These are phyloP conservation scores for Crypturellus undulatus DNA, from an alignment of 2,113 vertebrate genomes.

Conservation along the genomic window DNA sequence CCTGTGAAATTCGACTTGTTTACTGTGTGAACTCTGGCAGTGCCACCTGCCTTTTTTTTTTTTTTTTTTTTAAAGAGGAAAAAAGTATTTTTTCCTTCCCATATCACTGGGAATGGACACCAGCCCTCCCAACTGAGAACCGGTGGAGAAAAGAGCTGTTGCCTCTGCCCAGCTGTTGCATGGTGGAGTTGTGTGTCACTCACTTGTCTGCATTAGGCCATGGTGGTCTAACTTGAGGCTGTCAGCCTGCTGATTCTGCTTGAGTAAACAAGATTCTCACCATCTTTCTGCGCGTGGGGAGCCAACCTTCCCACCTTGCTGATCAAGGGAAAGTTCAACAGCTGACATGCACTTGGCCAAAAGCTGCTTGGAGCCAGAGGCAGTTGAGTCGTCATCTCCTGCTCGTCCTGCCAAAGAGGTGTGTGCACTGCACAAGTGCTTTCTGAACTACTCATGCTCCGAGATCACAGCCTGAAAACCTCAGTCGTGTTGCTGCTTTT, in stretches of 20 bases:
- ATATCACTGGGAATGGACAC: constrained; percentile 61
- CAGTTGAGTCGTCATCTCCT: constrained; percentile 68
- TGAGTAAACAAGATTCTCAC: neutral
- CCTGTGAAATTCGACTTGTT: constrained; percentile 78
- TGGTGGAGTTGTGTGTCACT: neutral
- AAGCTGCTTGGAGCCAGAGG: constrained; percentile 79
- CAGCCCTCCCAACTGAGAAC: constrained; percentile 18
- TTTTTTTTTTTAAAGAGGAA: constrained; percentile 55
- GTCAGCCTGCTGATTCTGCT: neutral
- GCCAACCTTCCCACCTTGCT: constrained; percentile 48
- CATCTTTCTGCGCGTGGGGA: constrained; percentile 51
- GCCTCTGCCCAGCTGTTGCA: neutral
- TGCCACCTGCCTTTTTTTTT: constrained; percentile 71
- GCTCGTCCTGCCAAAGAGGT: constrained; percentile 70
- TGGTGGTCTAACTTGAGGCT: neutral
- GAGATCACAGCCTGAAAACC: constrained; percentile 50
- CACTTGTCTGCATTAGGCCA: constrained; percentile 7
- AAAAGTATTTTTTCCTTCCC: constrained; percentile 60
- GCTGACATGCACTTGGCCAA: constrained; percentile 74
- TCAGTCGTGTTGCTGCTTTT: constrained; percentile 69
- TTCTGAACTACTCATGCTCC: constrained; percentile 47
- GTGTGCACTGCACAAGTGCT: constrained; percentile 53
- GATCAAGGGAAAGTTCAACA: constrained; percentile 28
- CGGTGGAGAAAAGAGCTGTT: neutral
- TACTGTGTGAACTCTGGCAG: constrained; percentile 82